phyloP scores from a whole-genome alignment of 1,140 invertebrate genomes.

The Zaprionus kolodkinae region DNA sequence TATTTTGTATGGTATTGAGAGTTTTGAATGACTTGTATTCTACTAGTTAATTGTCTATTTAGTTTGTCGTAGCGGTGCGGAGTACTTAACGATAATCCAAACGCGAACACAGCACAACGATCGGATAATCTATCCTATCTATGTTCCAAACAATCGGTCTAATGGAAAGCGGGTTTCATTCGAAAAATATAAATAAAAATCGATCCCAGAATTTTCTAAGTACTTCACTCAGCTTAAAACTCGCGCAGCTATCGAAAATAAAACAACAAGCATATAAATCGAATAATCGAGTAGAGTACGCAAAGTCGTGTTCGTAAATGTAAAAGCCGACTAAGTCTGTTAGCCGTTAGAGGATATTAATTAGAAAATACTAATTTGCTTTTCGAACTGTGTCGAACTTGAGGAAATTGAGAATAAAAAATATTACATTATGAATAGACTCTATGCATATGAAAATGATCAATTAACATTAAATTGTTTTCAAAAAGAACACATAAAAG shows the following conservation, averaged over 20 bases:
- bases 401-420: constrained; percentile 37
- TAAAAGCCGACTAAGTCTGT: constrained; percentile 70
- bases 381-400: constrained; percentile 30
- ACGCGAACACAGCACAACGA: constrained; percentile 1
- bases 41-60: background rate
- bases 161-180: constrained; percentile 64
- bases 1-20: constrained; percentile 30
- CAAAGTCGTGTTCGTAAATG: constrained; percentile 34
- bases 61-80: constrained; percentile 13
- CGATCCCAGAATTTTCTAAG: constrained; percentile 28
- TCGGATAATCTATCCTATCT: constrained; percentile 6
- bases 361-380: constrained; percentile 59
- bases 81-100: constrained; percentile 23
- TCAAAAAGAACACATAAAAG: background rate
- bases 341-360: constrained; percentile 68
- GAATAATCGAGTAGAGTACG: constrained; percentile 14
- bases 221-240: constrained; percentile 7
- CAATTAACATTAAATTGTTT: constrained; percentile 2
- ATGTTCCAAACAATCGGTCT: constrained; percentile 35
- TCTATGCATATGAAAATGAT: constrained; percentile 6
- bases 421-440: constrained; percentile 15
- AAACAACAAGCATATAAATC: constrained; percentile 10
- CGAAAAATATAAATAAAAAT: background rate
- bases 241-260: constrained; percentile 30
- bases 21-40: constrained; percentile 16